Evolutionary conservation across 2,113 vertebrate genomes (phyloP).

Genomic region (Tachysurus fulvidraco): DNA sequence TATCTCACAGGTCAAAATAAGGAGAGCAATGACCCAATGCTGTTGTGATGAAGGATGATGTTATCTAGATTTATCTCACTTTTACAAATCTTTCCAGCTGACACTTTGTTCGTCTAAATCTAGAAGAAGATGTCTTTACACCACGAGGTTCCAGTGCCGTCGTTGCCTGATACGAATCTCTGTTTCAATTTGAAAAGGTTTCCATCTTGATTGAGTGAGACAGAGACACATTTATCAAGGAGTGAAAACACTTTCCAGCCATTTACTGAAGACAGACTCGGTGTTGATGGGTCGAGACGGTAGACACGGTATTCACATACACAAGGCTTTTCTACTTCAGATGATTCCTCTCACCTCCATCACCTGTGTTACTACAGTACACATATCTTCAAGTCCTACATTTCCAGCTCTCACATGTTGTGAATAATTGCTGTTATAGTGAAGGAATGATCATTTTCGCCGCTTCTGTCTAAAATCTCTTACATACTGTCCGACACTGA

Average conservation of each 20-base stretch:
- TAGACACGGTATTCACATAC: neutral
- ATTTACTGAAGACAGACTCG: neutral
- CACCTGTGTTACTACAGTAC: neutral
- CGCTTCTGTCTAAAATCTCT: constrained; percentile 25
- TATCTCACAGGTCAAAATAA: constrained; percentile 5
- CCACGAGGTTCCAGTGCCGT: neutral
- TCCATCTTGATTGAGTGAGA: neutral
- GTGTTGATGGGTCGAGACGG: neutral
- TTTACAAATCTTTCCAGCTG: neutral
- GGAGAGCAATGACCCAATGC: neutral
- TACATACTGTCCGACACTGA: constrained; percentile 56
- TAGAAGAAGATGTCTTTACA: neutral
- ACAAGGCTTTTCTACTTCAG: neutral
- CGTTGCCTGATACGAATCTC: neutral
- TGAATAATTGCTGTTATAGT: constrained; percentile 40
- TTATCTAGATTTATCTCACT: neutral
- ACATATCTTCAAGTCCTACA: constrained; percentile 36
- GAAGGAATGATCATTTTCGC: too few relatives aligned
- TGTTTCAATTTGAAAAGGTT: neutral
- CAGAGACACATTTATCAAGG: neutral
- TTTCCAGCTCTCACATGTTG: constrained; percentile 13
- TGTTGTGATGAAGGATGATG: neutral
- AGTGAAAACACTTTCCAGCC: neutral
- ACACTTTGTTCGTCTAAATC: neutral
- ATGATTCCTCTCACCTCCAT: neutral